Evolutionary conservation across 2,797 vertebrate genomes (phyloP).

Genomic region (Amblyraja radiata): DNA sequence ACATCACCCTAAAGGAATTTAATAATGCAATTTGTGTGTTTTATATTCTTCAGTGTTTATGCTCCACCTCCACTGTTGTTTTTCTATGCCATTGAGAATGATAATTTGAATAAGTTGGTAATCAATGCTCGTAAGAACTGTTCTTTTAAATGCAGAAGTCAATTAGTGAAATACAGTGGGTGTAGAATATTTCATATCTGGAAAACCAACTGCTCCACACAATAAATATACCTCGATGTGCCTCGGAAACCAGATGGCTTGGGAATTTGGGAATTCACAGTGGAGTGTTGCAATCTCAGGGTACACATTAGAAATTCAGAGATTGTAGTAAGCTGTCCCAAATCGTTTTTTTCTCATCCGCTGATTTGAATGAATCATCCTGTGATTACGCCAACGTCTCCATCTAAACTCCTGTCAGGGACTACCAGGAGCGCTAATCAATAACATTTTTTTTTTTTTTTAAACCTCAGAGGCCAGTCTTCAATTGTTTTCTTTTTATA

Average conservation of each 20-base stretch:
- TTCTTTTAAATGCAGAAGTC: conserved; percentile 33
- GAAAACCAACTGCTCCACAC: not conserved
- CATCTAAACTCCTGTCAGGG: no score
- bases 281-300: no score
- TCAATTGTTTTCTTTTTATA: not conserved
- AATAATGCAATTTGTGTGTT: conserved; percentile 54
- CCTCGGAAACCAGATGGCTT: no score
- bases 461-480: not conserved
- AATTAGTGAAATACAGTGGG: not conserved
- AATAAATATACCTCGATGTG: not conserved
- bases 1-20: conserved; percentile 55
- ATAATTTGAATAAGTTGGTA: conserved; percentile 79
- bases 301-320: no score
- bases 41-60: conserved; percentile 61
- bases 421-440: not conserved
- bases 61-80: not conserved
- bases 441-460: no score
- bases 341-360: no score
- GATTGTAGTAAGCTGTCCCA: no score
- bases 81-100: conserved; percentile 57
- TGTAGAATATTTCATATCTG: conserved; percentile 7
- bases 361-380: no score
- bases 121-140: conserved; percentile 85
- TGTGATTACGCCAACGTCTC: no score
- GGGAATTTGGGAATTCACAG: no score